Base-by-base conservation (phyloP, 2,113 vertebrate genomes). In the Phaethon lepturus region DNA sequence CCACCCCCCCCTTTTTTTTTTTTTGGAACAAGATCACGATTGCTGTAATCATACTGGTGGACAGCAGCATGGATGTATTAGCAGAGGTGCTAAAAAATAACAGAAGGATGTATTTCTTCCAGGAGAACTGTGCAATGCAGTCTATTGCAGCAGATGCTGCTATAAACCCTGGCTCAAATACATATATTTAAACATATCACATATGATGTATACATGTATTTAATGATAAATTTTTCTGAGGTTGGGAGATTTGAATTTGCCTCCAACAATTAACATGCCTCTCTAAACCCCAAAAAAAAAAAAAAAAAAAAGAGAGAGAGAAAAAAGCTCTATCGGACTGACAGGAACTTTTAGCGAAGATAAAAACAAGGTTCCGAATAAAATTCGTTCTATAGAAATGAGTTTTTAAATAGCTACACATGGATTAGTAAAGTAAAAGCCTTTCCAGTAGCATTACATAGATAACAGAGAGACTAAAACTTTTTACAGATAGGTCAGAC, bases 1-100 rank as follows among this genome's bases (percentile, higher is more conserved):
- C 17, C 38, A 7, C 38, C 38, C 38, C 38, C 8, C 38, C 38
- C 38, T 38, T 38, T 38, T 38, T 38, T 15, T 60, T 53, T 71
- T 25, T 33, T 13, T 28, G 50, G 44, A 78, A 44, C 23, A 38
- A 66, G 77, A 68, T 82, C 23, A 40, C 87, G 68, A 88, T 85
- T 84, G 59, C 55, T 94, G 5, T 76, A 87, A 95, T 76, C 92
- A 74, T 10, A 67, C 35, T 64, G n/a, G 44, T 18, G 42, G 56
- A 82, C 80, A 79, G 52, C 42, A 63, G 42, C 86, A 29, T 56
- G 8, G 25, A 77, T 58, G 64, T 40, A 44, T 52, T 88, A 94
- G 55, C n/a, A 76, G 88, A 95, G 56, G 15, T 42, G 49, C 93
- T 87, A 83, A 95, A 38, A 94, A 94, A 72, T 93, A 95, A 14